Conservation (phyloP, 1,140 invertebrate species). For the Drosophila setifemur region DNA sequence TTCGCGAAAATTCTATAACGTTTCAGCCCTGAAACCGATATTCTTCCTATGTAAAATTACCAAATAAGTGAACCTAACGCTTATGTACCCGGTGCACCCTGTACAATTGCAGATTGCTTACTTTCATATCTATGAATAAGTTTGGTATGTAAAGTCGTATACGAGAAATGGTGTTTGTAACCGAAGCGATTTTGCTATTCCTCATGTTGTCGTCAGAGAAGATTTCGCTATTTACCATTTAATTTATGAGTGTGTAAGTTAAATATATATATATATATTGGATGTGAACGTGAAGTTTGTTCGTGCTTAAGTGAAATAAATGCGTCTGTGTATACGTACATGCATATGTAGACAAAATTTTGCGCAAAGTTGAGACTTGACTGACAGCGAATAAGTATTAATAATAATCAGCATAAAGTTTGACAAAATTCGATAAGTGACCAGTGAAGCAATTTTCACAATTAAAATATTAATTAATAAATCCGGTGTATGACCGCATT, state of each 20-base stretch:
- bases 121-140: conserved; percentile 41
- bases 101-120: conserved; percentile 27
- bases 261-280: background rate
- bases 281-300: background rate
- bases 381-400: conserved; percentile 8
- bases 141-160: conserved; percentile 42
- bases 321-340: background rate
- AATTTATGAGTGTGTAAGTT: conserved; percentile 33
- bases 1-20: background rate
- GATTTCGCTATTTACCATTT: conserved; percentile 26
- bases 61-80: conserved; percentile 9
- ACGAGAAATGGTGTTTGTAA: conserved; percentile 41
- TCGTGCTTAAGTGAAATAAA: conserved; percentile 10
- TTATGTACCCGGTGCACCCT: conserved; percentile 10
- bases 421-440: no score
- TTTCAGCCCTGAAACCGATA: conserved; percentile 5
- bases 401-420: background rate
- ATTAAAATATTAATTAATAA: conserved; percentile 35
- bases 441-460: background rate
- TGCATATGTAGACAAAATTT: conserved; percentile 27
- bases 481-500: conserved; percentile 31
- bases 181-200: conserved; percentile 34
- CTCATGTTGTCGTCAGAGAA: conserved; percentile 35
- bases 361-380: background rate
- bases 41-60: background rate